Conservation (phyloP, 2,797 vertebrate genomes). For the Acrossocheilus wenchowensis region DNA sequence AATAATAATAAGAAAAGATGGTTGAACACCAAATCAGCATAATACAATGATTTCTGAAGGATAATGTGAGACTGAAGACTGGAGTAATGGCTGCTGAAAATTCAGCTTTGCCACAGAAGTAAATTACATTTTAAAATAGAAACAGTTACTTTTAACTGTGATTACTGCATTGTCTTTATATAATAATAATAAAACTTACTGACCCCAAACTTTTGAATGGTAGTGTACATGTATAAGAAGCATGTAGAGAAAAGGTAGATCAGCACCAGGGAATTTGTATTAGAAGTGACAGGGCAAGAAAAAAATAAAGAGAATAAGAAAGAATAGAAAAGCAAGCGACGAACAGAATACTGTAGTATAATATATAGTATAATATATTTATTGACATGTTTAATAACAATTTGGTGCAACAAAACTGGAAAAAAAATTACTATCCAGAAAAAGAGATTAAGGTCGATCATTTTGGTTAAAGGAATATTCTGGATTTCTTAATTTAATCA, state of each 20-base stretch:
- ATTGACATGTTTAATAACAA: constrained; percentile 8
- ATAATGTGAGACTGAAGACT: neutral
- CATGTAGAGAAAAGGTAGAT: neutral
- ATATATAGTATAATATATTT: constrained; percentile 48
- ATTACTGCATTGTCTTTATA: neutral
- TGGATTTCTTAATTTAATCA: neutral
- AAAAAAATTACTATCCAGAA: neutral
- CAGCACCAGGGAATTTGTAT: constrained; percentile 6
- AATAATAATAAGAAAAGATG: neutral
- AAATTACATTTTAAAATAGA: neutral
- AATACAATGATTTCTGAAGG: neutral
- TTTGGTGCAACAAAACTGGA: constrained; percentile 7
- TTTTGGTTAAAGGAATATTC: neutral
- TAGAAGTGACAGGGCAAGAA: constrained; percentile 9
- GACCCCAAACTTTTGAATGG: neutral
- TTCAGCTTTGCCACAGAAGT: neutral
- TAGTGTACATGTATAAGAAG: neutral
- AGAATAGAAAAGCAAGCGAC: constrained; percentile 6
- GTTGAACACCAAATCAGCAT: neutral
- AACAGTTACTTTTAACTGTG: neutral
- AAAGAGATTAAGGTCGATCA: neutral
- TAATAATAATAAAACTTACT: neutral
- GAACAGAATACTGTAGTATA: constrained; percentile 34
- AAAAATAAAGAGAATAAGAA: constrained; percentile 75
- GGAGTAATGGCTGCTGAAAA: neutral